phyloP scores from a whole-genome alignment of 2,888 invertebrate genomes.

The Pseudococcus longispinus region DNA sequence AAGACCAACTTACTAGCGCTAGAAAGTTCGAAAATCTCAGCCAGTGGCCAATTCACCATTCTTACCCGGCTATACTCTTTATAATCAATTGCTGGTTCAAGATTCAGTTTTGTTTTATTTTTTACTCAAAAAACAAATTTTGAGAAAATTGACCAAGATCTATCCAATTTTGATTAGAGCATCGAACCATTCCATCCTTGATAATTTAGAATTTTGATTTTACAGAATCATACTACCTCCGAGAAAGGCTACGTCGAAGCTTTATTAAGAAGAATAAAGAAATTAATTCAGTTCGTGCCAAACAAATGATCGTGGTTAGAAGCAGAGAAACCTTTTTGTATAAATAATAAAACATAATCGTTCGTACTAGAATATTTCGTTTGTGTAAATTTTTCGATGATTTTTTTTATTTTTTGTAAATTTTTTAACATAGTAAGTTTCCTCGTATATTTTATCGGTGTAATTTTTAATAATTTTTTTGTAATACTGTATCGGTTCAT shows the following conservation, averaged over 20 bases:
- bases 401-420: not conserved
- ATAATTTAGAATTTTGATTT: conserved; percentile 58
- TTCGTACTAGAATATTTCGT: not conserved
- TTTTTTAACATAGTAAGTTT: not conserved
- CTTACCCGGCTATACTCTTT: no score
- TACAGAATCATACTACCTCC: conserved; percentile 70
- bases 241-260: conserved; percentile 71
- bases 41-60: no score
- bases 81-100: no score
- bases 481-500: not conserved
- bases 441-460: not conserved
- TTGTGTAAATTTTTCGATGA: not conserved
- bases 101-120: no score
- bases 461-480: not conserved
- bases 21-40: no score
- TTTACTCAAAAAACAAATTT: no score
- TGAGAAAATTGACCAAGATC: no score
- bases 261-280: conserved; percentile 78
- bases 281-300: conserved; percentile 79
- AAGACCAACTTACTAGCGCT: no score
- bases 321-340: not conserved
- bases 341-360: not conserved
- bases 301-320: conserved; percentile 50
- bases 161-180: no score
- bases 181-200: not conserved